Base-by-base conservation (phyloP, 1,140 invertebrate species). In the honey bee (Apis mellifera) region DNA sequence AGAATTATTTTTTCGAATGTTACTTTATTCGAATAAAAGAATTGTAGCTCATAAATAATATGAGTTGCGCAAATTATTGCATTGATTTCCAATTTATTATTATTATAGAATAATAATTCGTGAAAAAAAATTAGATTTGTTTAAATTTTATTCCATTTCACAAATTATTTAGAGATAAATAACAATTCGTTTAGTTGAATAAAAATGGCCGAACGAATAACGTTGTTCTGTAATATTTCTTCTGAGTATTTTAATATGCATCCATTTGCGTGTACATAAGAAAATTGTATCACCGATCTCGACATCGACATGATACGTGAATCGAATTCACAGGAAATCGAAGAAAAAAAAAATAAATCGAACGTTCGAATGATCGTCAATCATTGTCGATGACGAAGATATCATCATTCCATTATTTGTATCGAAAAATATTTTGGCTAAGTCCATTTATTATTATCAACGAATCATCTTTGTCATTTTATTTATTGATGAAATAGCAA, bases 191-290 rank as follows among this genome's bases (percentile, higher is more conserved):
- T 60, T 3, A 15, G 9, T 26, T 78, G 48, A 73, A 5, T 19
- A 64, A 17, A 75, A 23, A 48, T 32, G 52, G 73, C 54, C 62
- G 73, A 73, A 52, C 57, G 26, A 55, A 48, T 60, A 86, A 83
- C 77, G 55, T 52, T 57, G 69, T 32, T 13, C 59, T 13, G 62
- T 59, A 32, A 83, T 32, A 71, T 32, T 62, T 19, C 54, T 66
- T 72, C 55, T 57, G 60, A 68, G 64, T 73, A 87, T 23, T 23
- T n/a, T 32, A 59, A 52, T 84, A 85, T 87, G 74, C 86, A 87
- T 86, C 82, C 81, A 87, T 77, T 76, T 87, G 72, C 72, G 73
- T 84, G 64, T 86, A 88, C 21, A 75, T 65, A 26, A 59, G 7
- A 82, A 83, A 59, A 50, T 70, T 64, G 68, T 52, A 81, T 70